Evolutionary conservation across 2,888 invertebrate species (phyloP).

Genomic region (Fragum whitleyi): DNA sequence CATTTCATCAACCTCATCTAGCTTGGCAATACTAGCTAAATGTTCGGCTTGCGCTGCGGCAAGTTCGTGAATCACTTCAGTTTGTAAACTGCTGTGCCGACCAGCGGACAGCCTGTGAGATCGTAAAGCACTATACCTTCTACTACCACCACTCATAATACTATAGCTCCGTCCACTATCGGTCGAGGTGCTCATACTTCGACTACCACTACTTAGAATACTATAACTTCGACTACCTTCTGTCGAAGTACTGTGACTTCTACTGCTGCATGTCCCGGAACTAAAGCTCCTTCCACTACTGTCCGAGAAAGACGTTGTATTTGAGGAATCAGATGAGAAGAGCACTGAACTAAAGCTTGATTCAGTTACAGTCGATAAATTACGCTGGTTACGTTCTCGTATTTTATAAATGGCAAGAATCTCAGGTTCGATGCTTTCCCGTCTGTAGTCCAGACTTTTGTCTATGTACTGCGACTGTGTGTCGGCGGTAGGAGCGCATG

Average conservation of each 20-base stretch:
- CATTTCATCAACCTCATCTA: constrained; percentile 18
- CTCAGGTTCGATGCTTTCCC: constrained; percentile 56
- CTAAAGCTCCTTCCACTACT: constrained; percentile 52
- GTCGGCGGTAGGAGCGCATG: not conserved
- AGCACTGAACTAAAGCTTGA: constrained; percentile 56
- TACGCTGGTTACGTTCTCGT: constrained; percentile 51
- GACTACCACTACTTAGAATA: constrained; percentile 32
- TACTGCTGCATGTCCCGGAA: constrained; percentile 40
- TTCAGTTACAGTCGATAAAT: constrained; percentile 45
- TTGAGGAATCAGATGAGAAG: constrained; percentile 51
- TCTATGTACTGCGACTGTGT: not conserved
- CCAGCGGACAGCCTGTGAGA: constrained; percentile 41
- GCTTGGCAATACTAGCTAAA: not conserved
- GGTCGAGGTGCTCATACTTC: constrained; percentile 50
- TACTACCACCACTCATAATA: constrained; percentile 27
- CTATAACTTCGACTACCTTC: constrained; percentile 44
- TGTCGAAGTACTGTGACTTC: constrained; percentile 45
- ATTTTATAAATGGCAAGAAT: constrained; percentile 61
- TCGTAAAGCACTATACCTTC: constrained; percentile 41
- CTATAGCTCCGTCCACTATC: constrained; percentile 51
- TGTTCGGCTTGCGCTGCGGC: constrained; percentile 33
- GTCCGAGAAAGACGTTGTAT: constrained; percentile 54
- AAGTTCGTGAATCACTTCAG: constrained; percentile 62
- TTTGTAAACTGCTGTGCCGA: constrained; percentile 55
- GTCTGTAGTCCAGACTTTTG: constrained; percentile 15